A percentile compares a stretch with the other conserved stretches of the same genome.
Conservation (phyloP, 2,113 vertebrate species). For the Podocnemis expansa region DNA sequence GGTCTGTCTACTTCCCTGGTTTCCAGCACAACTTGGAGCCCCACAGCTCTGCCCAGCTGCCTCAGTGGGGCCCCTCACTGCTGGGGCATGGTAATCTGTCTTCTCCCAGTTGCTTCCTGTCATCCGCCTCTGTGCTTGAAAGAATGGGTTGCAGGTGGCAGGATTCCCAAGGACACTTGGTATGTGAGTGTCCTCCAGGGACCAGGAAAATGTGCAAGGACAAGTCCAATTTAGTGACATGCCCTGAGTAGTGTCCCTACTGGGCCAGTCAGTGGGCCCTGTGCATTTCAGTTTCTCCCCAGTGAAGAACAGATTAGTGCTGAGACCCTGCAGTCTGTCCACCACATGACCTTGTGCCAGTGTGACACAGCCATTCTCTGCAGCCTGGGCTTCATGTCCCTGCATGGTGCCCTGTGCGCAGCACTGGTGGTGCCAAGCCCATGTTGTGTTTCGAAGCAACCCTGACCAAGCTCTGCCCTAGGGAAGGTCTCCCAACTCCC, state of each 20-base stretch:
- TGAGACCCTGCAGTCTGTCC: neutral
- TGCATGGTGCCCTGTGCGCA: neutral
- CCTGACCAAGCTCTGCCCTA: neutral
- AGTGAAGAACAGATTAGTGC: fast-evolving
- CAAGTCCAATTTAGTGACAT: neutral
- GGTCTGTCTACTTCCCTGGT: neutral
- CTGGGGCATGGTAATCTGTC: neutral
- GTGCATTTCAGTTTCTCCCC: fast-evolving
- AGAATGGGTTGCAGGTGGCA: neutral
- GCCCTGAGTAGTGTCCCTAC: neutral
- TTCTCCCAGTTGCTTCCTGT: neutral
- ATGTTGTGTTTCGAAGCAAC: neutral
- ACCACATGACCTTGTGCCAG: fast-evolving
- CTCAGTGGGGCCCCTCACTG: neutral
- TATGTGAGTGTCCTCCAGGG: neutral
- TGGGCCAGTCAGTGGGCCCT: neutral
- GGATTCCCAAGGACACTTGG: no score
- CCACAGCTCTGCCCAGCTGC: neutral
- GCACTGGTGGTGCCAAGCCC: neutral
- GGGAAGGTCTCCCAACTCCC: neutral
- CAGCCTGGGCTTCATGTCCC: neutral
- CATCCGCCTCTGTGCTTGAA: neutral
- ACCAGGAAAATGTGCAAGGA: neutral
- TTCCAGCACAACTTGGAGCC: neutral
- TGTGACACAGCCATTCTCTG: neutral